A percentile compares a stretch with the other conserved stretches of the same genome.
Conservation (phyloP, 2,113 vertebrate genomes). For the Cyprinodon brontotheroides region DNA sequence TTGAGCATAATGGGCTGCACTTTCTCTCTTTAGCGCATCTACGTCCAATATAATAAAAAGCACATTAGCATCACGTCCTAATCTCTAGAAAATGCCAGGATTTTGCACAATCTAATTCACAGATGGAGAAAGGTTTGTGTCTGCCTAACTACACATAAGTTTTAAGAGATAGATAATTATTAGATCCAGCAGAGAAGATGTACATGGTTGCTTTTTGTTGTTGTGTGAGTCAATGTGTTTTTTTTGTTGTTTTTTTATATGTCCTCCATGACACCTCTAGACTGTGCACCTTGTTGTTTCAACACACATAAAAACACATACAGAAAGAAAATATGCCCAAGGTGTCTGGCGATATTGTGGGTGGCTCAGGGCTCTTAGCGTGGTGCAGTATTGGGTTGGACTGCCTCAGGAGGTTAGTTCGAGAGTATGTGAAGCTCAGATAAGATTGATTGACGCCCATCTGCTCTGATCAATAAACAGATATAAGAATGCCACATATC, state of each 20-base stretch:
- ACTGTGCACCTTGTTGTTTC: slow-evolving; percentile 29
- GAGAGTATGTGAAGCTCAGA: slow-evolving; percentile 72
- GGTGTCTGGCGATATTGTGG: slow-evolving; percentile 63
- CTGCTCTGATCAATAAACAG: slow-evolving; percentile 75
- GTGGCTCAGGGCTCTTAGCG: slow-evolving; percentile 53
- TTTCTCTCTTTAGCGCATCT: slow-evolving; percentile 47
- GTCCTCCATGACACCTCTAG: slow-evolving; percentile 55
- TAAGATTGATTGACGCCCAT: slow-evolving; percentile 80
- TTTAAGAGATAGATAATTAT: slow-evolving; percentile 38
- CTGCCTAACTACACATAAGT: slow-evolving; percentile 24
- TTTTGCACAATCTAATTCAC: slow-evolving; percentile 52
- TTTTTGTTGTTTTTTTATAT: slow-evolving; percentile 12
- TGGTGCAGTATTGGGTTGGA: slow-evolving; percentile 48
- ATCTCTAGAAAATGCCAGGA: slow-evolving; percentile 49
- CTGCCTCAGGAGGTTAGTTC: slow-evolving; percentile 59
- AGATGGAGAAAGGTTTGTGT: slow-evolving; percentile 57
- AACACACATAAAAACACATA: slow-evolving; percentile 22
- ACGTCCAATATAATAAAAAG: slow-evolving; percentile 37
- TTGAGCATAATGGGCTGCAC: slow-evolving; percentile 26
- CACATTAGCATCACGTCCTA: slow-evolving; percentile 61
- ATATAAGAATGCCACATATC: slow-evolving; percentile 69
- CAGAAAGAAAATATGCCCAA: slow-evolving; percentile 59
- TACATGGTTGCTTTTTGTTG: slow-evolving; percentile 29
- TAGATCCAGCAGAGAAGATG: slow-evolving; percentile 34
- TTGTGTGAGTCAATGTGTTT: slow-evolving; percentile 23